These are phyloP conservation scores for Agriopis aurantiaria DNA, from an alignment of 2,888 invertebrate species.

Conservation along the genomic window DNA sequence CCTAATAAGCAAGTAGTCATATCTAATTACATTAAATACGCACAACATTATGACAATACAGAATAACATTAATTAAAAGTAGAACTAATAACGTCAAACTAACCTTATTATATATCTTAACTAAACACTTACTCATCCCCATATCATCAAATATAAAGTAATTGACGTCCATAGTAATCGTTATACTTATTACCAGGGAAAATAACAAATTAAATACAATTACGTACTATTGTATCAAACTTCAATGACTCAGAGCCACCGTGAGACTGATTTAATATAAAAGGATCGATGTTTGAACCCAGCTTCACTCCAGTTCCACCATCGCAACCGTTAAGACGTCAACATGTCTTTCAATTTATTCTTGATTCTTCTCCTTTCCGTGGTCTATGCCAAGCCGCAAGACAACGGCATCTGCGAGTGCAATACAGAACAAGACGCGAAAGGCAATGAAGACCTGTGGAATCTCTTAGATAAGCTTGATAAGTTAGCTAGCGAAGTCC, in stretches of 20 bases:
- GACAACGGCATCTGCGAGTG: constrained; percentile 36
- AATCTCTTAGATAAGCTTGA: constrained; percentile 44
- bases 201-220: constrained; percentile 20
- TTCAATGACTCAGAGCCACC: constrained; percentile 15
- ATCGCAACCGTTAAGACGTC: background rate
- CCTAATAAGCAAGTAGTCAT: background rate
- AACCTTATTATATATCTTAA: background rate
- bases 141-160: background rate
- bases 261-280: constrained; percentile 2
- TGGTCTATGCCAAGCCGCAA: constrained; percentile 28
- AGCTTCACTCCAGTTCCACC: constrained; percentile 15
- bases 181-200: background rate
- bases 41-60: background rate
- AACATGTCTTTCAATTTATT: constrained; percentile 41
- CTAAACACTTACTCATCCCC: background rate
- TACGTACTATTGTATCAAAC: constrained; percentile 16
- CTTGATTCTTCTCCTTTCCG: constrained; percentile 38
- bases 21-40: background rate
- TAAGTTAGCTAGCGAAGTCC: constrained; percentile 38
- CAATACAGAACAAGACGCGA: constrained; percentile 11
- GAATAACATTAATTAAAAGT: background rate
- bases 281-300: background rate
- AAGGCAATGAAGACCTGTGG: constrained; percentile 38
- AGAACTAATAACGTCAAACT: constrained; percentile 1
- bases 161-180: background rate